A percentile compares a stretch with the other conserved stretches of the same genome.
Conservation (phyloP, 2,888 invertebrate species). For the Caenorhabditis sinica region DNA sequence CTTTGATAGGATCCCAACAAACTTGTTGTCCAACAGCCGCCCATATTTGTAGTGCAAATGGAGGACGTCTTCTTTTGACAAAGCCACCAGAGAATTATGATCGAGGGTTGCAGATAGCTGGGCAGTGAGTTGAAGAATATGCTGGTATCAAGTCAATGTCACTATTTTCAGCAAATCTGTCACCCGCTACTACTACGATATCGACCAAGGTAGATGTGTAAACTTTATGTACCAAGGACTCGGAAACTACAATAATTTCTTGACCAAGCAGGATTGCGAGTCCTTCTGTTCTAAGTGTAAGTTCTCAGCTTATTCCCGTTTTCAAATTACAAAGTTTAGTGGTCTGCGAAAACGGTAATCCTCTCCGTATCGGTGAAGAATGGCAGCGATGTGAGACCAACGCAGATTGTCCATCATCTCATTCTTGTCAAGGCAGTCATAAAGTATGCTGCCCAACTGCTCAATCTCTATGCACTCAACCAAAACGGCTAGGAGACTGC, state of each 20-base stretch:
- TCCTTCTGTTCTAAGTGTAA: constrained; percentile 80
- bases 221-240: constrained; percentile 81
- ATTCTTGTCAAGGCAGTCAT: constrained; percentile 78
- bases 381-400: constrained; percentile 80
- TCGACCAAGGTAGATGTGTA: constrained; percentile 79
- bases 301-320: background rate
- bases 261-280: constrained; percentile 81
- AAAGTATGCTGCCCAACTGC: constrained; percentile 82
- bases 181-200: constrained; percentile 80
- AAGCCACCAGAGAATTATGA: constrained; percentile 78
- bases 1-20: constrained; percentile 79
- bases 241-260: constrained; percentile 82
- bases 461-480: constrained; percentile 82
- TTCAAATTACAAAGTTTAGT: too few species aligned
- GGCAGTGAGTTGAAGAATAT: constrained; percentile 60
- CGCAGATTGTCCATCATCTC: constrained; percentile 78
- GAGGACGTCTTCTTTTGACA: constrained; percentile 74
- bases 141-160: too few species aligned
- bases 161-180: constrained; percentile 72
- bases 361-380: constrained; percentile 80
- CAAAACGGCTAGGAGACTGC: constrained; percentile 80
- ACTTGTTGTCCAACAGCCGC: constrained; percentile 80
- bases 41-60: constrained; percentile 77
- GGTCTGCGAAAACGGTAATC: constrained; percentile 81
- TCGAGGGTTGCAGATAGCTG: constrained; percentile 71